Base-by-base conservation (phyloP, 2,888 invertebrate species). In the Caprella mutica region DNA sequence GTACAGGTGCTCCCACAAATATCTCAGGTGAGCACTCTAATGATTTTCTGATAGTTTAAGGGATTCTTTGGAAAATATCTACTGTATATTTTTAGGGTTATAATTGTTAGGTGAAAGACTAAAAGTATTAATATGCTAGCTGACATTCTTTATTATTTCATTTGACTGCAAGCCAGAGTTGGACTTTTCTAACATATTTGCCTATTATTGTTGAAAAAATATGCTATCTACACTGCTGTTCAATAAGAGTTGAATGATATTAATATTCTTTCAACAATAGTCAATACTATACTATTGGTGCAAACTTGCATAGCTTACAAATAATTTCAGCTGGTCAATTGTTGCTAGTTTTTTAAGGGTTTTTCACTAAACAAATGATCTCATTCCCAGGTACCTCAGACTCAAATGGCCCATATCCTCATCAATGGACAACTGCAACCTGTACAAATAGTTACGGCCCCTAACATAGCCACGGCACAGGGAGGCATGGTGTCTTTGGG, bases 381-480 rank as follows among this genome's bases (percentile, higher is more conserved):
- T n/a, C n/a, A n/a, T n/a, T n/a, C n/a, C n/a, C n/a, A n/a, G n/a
- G n/a, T n/a, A n/a, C n/a, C 64, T 21, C 79, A 81, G 65, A 82
- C 81, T 1, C 82, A 84, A 72, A 75, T 86, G 56, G 86, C 88
- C 0, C 88, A 86, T 70, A 84, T 88, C 30, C 87, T 89, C 4
- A 89, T 89, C 0, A 84, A 82, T 52, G 90, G 90, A 0, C 90
- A 89, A 70, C 83, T 90, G 56, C 91, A 91, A 68, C 88, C 90
- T 71, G 85, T 92, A 35, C 90, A 91, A 73, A 80, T 90, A 56
- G 39, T 65, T n/a, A 54, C 61, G 48, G 62, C 63, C 26, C 55
- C 57, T 24, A 46, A 52, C 1, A 30, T 52, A 3, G 40, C 40
- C 17, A 30, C 48, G 3, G 48, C 19, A 29, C 24, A 42, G 2